These are phyloP conservation scores for Meleagris gallopavo DNA, from an alignment of 2,113 vertebrate genomes.

Conservation along the genomic window DNA sequence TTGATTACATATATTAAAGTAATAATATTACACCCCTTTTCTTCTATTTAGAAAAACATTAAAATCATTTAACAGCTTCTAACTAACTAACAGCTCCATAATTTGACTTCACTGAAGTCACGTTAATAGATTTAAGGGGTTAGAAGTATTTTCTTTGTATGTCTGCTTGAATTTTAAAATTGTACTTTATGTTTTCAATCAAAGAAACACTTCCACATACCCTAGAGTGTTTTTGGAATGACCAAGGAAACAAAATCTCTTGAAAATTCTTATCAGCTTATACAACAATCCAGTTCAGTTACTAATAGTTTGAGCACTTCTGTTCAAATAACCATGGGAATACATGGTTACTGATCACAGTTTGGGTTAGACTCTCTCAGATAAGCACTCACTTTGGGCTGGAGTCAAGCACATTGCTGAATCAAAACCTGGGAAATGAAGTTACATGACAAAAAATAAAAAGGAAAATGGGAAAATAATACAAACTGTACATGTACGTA, in stretches of 20 bases:
- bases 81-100: not conserved
- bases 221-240: not conserved
- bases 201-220: not conserved
- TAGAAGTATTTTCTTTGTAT: not conserved
- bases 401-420: not conserved
- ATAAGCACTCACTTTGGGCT: not conserved
- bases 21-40: not conserved
- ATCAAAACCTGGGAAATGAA: not conserved
- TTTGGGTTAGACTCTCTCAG: not conserved
- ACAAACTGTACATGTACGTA: not conserved
- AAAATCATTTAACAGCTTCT: not conserved
- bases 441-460: not conserved
- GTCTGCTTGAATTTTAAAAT: not conserved
- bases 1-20: not conserved
- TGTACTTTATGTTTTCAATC: not conserved
- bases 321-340: not conserved
- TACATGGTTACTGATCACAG: not conserved
- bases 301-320: not conserved
- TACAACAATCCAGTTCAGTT: not conserved
- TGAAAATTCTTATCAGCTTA: not conserved
- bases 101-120: not conserved
- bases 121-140: not conserved
- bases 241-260: not conserved
- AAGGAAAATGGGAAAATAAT: not conserved
- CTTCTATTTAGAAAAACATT: not conserved